Evolutionary conservation across 2,888 invertebrate genomes (phyloP).

Genomic region (Aproaerema taeniolella): DNA sequence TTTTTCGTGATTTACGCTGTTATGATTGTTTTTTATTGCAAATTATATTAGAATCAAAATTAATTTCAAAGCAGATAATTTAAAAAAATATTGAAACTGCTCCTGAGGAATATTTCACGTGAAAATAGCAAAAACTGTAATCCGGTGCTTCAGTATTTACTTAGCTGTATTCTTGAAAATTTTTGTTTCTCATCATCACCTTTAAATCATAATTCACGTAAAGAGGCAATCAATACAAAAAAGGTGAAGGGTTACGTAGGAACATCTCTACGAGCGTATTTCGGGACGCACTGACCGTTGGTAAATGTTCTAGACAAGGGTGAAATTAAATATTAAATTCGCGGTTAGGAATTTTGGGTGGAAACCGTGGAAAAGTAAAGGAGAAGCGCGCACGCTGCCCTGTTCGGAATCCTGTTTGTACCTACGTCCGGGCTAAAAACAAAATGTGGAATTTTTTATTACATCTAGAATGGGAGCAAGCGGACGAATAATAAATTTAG

Average conservation of each 20-base stretch:
- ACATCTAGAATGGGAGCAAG: conserved; percentile 35
- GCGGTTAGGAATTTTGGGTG: conserved; percentile 71
- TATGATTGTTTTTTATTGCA: too few relatives aligned
- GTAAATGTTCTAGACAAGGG: conserved; percentile 76
- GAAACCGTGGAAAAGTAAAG: conserved; percentile 59
- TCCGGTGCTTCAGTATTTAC: too few relatives aligned
- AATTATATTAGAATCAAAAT: too few relatives aligned
- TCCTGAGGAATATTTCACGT: too few relatives aligned
- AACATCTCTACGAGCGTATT: conserved; percentile 40
- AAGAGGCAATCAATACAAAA: neutral
- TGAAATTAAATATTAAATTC: conserved; percentile 76
- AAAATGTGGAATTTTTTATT: conserved; percentile 60
- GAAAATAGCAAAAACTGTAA: too few relatives aligned
- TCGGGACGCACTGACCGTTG: conserved; percentile 53
- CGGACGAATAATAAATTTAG: conserved; percentile 23
- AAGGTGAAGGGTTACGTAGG: conserved; percentile 11
- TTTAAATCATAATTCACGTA: too few relatives aligned
- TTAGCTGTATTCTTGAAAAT: too few relatives aligned
- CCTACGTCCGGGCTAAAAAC: conserved; percentile 55
- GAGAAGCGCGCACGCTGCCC: conserved; percentile 48
- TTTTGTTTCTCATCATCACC: too few relatives aligned
- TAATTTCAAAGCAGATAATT: too few relatives aligned
- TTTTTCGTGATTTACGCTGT: too few relatives aligned
- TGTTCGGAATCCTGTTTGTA: conserved; percentile 53
- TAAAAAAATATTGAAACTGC: too few relatives aligned